Evolutionary conservation across 2,888 invertebrate genomes (phyloP).

Genomic region (Hypena proboscidalis): DNA sequence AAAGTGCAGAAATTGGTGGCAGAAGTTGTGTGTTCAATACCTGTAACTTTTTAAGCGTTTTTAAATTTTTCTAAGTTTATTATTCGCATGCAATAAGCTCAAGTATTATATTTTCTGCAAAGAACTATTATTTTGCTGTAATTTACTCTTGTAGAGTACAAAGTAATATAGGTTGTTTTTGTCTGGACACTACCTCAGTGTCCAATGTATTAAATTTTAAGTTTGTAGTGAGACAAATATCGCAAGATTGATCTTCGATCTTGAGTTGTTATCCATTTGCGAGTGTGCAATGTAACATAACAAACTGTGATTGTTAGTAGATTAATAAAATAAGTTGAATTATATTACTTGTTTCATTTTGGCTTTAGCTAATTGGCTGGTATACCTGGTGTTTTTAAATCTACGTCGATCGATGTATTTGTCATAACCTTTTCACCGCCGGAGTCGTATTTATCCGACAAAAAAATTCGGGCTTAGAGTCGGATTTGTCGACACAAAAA

Average conservation of each 20-base stretch:
- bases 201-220: conserved; percentile 23
- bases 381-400: too few species aligned
- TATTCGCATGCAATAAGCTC: conserved; percentile 19
- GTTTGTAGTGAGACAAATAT: conserved; percentile 34
- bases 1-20: too few species aligned
- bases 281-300: conserved; percentile 53
- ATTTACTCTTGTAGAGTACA: conserved; percentile 55
- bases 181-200: conserved; percentile 2
- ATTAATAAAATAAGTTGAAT: conserved; percentile 65
- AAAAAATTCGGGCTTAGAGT: too few species aligned
- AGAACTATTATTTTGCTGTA: background rate
- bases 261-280: conserved; percentile 24
- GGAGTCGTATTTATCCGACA: too few species aligned
- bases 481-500: too few species aligned
- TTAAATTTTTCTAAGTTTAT: too few species aligned
- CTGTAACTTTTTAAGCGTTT: too few species aligned
- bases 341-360: conserved; percentile 24
- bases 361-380: background rate
- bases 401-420: too few species aligned
- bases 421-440: too few species aligned
- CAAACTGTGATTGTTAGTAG: conserved; percentile 74
- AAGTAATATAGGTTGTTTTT: conserved; percentile 16
- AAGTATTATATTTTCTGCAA: conserved; percentile 5
- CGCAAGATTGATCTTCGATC: conserved; percentile 10
- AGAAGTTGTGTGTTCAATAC: too few species aligned